phyloP scores from a whole-genome alignment of 1,140 invertebrate species.

The Heliconius hewitsoni region DNA sequence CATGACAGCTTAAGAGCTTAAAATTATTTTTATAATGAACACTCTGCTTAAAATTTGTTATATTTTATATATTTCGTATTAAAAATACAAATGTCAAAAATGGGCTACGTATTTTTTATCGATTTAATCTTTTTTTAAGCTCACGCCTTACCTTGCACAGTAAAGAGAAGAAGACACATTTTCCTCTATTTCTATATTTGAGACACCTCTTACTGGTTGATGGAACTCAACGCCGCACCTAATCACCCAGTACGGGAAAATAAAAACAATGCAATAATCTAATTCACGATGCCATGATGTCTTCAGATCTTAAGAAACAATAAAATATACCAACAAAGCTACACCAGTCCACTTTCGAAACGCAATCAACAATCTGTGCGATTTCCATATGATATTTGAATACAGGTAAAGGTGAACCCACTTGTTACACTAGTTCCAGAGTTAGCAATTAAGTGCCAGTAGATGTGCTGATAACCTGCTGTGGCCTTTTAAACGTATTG shows the following conservation, averaged over 20 bases:
- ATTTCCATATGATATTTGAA: conserved; percentile 31
- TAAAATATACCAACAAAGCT: neutral
- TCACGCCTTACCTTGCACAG: too few relatives aligned
- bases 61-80: neutral
- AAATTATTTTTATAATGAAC: conserved; percentile 8
- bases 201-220: too few relatives aligned
- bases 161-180: too few relatives aligned
- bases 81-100: neutral
- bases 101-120: neutral
- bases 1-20: neutral
- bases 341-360: conserved; percentile 5
- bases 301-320: neutral
- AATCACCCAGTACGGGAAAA: too few relatives aligned
- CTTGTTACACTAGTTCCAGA: conserved; percentile 23
- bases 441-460: conserved; percentile 25
- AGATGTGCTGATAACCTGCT: conserved; percentile 26
- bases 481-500: conserved; percentile 24
- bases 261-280: too few relatives aligned
- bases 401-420: conserved; percentile 16
- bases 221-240: too few relatives aligned
- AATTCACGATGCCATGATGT: too few relatives aligned
- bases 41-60: conserved; percentile 8
- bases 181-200: too few relatives aligned
- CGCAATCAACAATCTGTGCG: neutral
- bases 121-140: too few relatives aligned